These are phyloP conservation scores for Brenthis daphne DNA, from an alignment of 2,888 invertebrate genomes.

Conservation along the genomic window DNA sequence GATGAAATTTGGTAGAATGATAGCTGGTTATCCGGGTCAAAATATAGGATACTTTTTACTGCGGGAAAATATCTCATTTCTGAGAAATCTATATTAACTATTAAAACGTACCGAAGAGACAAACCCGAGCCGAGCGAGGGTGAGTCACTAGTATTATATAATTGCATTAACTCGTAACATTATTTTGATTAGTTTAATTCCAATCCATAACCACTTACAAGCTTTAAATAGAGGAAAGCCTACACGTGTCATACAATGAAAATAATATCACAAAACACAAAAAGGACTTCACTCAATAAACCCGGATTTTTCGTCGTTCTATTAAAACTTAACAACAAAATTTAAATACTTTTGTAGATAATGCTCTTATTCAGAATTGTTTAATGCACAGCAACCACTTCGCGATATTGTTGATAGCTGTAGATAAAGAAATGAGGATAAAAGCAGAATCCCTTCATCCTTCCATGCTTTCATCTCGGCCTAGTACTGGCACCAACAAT, in stretches of 20 bases:
- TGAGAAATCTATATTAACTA: too few species aligned
- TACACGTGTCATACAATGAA: neutral
- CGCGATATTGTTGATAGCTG: slow-evolving; percentile 11
- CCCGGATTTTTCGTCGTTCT: neutral
- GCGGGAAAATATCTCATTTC: too few species aligned
- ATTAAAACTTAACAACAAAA: slow-evolving; percentile 17
- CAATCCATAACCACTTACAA: too few species aligned
- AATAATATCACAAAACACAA: neutral
- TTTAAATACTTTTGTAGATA: slow-evolving; percentile 15
- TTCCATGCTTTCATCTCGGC: slow-evolving; percentile 21
- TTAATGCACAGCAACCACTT: slow-evolving; percentile 19
- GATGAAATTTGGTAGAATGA: too few species aligned
- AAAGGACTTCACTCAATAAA: neutral
- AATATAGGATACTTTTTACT: too few species aligned
- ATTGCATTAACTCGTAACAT: too few species aligned
- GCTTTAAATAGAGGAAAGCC: too few species aligned
- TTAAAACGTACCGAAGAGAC: too few species aligned
- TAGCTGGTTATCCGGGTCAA: too few species aligned
- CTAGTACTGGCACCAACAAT: slow-evolving; percentile 21
- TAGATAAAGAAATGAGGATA: slow-evolving; percentile 19
- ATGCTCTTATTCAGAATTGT: slow-evolving; percentile 14
- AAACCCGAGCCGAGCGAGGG: too few species aligned
- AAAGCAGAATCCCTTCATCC: slow-evolving; percentile 6
- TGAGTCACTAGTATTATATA: too few species aligned
- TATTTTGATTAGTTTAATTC: too few species aligned